These are phyloP conservation scores for Polydrusus tereticollis DNA, from an alignment of 2,888 invertebrate species.

Conservation along the genomic window DNA sequence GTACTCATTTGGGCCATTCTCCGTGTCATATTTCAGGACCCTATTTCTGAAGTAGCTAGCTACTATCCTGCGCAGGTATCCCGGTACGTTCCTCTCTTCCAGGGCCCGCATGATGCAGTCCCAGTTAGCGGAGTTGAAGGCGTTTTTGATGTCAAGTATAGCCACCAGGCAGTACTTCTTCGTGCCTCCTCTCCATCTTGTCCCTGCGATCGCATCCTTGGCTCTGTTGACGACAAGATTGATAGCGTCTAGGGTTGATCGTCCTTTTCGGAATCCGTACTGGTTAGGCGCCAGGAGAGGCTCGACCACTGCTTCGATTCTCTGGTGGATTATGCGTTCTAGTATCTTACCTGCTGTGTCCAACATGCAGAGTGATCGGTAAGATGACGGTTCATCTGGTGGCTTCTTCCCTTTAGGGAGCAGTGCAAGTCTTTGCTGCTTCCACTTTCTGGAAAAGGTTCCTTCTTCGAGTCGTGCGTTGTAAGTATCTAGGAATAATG, in stretches of 20 bases:
- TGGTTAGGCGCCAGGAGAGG: background rate
- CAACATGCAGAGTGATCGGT: too few species aligned
- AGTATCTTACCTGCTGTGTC: too few species aligned
- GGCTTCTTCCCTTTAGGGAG: too few species aligned
- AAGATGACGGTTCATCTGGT: too few species aligned
- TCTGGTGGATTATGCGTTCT: background rate
- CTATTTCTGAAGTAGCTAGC: too few species aligned
- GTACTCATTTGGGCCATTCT: constrained; percentile 5
- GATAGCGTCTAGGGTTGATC: constrained; percentile 6
- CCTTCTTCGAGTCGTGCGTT: too few species aligned
- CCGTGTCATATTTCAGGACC: background rate
- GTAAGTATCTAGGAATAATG: too few species aligned
- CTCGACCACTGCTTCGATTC: constrained; percentile 11
- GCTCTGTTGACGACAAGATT: constrained; percentile 18
- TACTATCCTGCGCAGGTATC: too few species aligned
- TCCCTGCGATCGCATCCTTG: background rate
- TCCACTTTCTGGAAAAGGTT: too few species aligned
- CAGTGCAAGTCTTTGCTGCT: too few species aligned
- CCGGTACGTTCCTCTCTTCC: background rate
- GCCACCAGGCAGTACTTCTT: constrained; percentile 18
- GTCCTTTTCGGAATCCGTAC: constrained; percentile 19
- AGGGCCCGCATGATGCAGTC: constrained; percentile 14
- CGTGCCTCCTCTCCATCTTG: too few species aligned
- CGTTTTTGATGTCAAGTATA: constrained; percentile 12
- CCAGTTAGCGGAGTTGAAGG: constrained; percentile 19